Evolutionary conservation across 1,140 invertebrate genomes (phyloP).

Genomic region (Ruditapes philippinarum): DNA sequence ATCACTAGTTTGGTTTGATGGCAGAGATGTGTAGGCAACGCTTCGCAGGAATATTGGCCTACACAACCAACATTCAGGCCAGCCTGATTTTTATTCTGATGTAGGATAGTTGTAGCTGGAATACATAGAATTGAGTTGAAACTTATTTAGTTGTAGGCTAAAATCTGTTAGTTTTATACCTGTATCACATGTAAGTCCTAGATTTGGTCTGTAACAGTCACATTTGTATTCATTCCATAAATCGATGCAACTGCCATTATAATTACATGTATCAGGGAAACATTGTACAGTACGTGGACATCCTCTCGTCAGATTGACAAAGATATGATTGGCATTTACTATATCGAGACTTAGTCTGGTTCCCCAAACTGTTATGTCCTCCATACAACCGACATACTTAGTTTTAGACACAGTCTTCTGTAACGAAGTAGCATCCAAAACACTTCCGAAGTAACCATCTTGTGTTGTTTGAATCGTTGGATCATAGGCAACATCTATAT

Average conservation of each 20-base stretch:
- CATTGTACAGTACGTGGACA: slow-evolving; percentile 94
- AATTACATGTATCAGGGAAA: slow-evolving; percentile 94
- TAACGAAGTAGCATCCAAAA: not conserved
- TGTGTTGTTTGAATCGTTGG: not conserved
- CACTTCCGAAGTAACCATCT: slow-evolving; percentile 23
- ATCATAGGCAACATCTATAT: not conserved
- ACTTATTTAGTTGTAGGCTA: too few relatives aligned
- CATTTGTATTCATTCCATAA: slow-evolving; percentile 95
- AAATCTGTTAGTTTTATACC: too few relatives aligned
- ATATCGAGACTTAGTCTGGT: slow-evolving; percentile 31
- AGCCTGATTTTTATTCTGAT: too few relatives aligned
- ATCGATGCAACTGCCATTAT: slow-evolving; percentile 95
- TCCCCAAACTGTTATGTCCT: slow-evolving; percentile 94
- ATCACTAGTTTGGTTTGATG: too few relatives aligned
- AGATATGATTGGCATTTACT: slow-evolving; percentile 61
- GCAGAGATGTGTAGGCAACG: too few relatives aligned
- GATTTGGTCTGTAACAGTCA: slow-evolving; percentile 94
- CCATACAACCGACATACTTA: slow-evolving; percentile 94
- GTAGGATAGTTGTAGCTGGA: too few relatives aligned
- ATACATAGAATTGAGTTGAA: too few relatives aligned
- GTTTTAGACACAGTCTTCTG: slow-evolving; percentile 28
- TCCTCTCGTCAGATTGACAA: slow-evolving; percentile 86
- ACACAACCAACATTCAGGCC: too few relatives aligned
- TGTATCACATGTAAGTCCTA: slow-evolving; percentile 95
- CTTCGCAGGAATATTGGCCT: too few relatives aligned